Evolutionary conservation across 2,113 vertebrate species (phyloP).

Genomic region (Cottus gobio): DNA sequence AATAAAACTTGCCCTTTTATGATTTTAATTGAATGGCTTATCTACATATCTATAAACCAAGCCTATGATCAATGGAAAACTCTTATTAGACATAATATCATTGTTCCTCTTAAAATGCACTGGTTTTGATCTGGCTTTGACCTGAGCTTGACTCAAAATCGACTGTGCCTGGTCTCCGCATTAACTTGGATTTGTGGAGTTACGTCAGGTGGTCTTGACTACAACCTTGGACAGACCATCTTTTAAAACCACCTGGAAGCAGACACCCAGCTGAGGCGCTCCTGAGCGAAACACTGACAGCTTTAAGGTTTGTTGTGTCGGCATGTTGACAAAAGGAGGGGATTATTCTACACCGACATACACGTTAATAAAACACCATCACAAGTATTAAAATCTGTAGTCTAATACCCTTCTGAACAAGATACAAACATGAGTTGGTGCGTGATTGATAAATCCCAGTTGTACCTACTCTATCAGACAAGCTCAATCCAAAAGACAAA

Average conservation of each 20-base stretch:
- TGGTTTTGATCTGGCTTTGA: not conserved
- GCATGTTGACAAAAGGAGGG: not conserved
- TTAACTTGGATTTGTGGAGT: not conserved
- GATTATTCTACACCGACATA: not conserved
- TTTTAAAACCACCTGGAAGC: not conserved
- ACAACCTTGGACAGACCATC: not conserved
- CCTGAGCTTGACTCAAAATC: not conserved
- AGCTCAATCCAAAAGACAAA: slow-evolving; percentile 33
- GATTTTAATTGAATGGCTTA: not conserved
- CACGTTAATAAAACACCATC: not conserved
- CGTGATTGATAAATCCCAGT: not conserved
- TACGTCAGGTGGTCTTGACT: not conserved
- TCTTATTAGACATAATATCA: too few species aligned
- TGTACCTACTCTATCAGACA: not conserved
- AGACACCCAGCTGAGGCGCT: not conserved
- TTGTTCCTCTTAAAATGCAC: too few species aligned
- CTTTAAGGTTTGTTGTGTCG: not conserved
- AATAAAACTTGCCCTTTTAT: not conserved
- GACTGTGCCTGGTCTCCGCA: not conserved
- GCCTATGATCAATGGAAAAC: not conserved
- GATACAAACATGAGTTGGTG: not conserved
- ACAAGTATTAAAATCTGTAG: not conserved
- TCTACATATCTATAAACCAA: not conserved
- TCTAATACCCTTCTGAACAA: not conserved
- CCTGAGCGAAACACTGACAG: not conserved